A percentile compares a stretch with the other conserved stretches of the same genome.
phyloP scores from a whole-genome alignment of 2,888 invertebrate genomes.

The Callyntrura guangdongensis region DNA sequence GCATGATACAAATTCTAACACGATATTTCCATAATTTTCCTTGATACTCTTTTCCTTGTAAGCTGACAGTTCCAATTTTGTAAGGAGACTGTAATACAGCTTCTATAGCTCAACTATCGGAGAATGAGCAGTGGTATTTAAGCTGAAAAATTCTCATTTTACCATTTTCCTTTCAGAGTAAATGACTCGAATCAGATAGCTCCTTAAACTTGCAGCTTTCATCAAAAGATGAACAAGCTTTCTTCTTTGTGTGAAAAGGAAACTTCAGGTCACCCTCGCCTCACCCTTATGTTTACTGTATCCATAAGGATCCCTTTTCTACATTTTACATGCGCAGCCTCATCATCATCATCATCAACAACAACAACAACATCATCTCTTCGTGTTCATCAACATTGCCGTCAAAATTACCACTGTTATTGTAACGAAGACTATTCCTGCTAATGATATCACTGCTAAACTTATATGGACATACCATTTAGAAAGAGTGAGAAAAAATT shows the following conservation, averaged over 20 bases:
- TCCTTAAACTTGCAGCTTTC: not conserved
- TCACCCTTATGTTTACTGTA: not conserved
- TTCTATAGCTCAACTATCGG: too few relatives aligned
- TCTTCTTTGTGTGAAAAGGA: not conserved
- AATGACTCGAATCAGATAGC: slow-evolving; percentile 40
- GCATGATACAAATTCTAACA: not conserved
- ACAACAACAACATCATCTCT: not conserved
- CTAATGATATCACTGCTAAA: slow-evolving; percentile 32
- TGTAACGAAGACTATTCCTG: slow-evolving; percentile 39
- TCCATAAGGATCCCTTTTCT: not conserved
- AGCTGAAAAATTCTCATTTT: slow-evolving; percentile 29
- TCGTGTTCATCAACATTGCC: slow-evolving; percentile 22
- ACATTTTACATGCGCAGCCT: not conserved
- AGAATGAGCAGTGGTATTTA: slow-evolving; percentile 5
- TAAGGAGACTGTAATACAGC: too few relatives aligned
- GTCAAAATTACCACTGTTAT: slow-evolving; percentile 49
- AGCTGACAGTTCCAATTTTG: too few relatives aligned
- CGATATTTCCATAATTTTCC: not conserved
- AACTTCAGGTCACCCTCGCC: not conserved
- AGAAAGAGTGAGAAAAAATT: slow-evolving; percentile 54
- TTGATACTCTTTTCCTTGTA: not conserved
- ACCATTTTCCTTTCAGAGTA: slow-evolving; percentile 28
- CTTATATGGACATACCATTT: slow-evolving; percentile 47
- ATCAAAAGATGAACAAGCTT: not conserved
- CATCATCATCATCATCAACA: not conserved